phyloP scores from a whole-genome alignment of 2,797 vertebrate genomes.

The Otolemur crassicaudatus region DNA sequence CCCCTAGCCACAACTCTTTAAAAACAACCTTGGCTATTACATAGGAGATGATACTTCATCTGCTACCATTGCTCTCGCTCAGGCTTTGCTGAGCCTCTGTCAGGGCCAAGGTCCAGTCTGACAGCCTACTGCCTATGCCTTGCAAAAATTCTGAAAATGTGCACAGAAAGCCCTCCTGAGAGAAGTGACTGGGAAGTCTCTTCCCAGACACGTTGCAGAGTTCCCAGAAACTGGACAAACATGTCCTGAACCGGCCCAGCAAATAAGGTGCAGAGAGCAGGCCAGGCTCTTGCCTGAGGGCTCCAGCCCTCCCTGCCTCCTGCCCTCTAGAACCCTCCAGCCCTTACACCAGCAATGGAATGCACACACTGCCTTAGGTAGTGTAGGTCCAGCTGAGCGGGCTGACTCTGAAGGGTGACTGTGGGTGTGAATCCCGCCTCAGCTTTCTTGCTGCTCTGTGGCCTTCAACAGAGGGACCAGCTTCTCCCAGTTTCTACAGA shows the following conservation, averaged over 20 bases:
- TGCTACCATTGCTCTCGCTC: neutral
- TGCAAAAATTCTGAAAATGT: neutral
- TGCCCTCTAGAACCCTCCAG: neutral
- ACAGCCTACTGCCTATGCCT: neutral
- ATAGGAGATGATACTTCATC: neutral
- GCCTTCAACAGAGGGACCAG: neutral
- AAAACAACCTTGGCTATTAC: neutral
- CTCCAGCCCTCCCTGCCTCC: neutral
- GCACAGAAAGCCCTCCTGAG: neutral
- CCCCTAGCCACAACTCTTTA: neutral
- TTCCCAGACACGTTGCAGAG: neutral
- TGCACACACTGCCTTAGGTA: fast-evolving
- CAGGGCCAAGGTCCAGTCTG: neutral
- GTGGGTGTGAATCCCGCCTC: neutral
- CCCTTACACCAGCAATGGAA: neutral
- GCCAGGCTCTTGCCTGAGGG: neutral
- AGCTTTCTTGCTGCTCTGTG: neutral
- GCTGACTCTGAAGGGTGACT: neutral
- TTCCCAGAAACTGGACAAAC: conserved; percentile 7
- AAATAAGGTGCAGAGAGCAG: neutral
- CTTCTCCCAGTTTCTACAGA: neutral
- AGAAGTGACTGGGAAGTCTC: neutral
- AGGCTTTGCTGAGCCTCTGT: neutral
- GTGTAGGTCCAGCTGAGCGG: neutral
- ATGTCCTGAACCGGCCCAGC: neutral